Percentiles rank a stretch among this genome's conserved stretches.
These are phyloP conservation scores for Sisor rabdophorus DNA, from an alignment of 2,113 vertebrate genomes.

Conservation along the genomic window DNA sequence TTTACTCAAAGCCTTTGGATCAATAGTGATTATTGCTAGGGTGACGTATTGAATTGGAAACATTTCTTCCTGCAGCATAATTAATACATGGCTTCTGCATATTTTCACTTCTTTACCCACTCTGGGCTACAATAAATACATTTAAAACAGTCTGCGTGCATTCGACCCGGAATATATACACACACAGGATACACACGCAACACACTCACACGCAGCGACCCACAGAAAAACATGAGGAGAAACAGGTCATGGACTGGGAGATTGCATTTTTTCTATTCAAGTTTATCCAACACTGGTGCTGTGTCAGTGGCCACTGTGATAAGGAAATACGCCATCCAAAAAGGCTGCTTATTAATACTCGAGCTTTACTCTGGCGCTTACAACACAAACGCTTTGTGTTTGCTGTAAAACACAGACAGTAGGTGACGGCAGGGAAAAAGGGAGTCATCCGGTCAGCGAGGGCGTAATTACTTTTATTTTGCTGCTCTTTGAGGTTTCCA, in stretches of 20 bases:
- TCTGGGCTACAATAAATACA: conserved; percentile 81
- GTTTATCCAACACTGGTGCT: conserved; percentile 42
- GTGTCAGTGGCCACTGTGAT: conserved; percentile 15
- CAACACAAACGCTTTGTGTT: conserved; percentile 1
- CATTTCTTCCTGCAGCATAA: conserved; percentile 71
- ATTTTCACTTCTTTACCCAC: conserved; percentile 67
- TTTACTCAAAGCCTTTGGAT: conserved; percentile 93
- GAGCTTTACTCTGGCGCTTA: conserved; percentile 1
- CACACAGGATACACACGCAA: conserved; percentile 47
- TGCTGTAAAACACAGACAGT: background rate
- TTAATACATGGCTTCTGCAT: conserved; percentile 84
- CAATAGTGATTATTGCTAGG: conserved; percentile 85
- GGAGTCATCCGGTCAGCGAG: conserved; percentile 23
- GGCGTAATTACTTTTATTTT: conserved; percentile 20
- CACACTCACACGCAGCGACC: conserved; percentile 35
- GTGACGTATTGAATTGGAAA: conserved; percentile 42
- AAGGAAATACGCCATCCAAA: conserved; percentile 5
- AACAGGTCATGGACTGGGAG: conserved; percentile 46
- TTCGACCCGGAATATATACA: conserved; percentile 57
- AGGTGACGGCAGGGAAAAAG: background rate
- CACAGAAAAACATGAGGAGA: conserved; percentile 45
- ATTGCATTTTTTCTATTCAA: conserved; percentile 50
- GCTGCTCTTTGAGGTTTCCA: conserved; percentile 63
- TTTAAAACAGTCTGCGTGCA: conserved; percentile 68
- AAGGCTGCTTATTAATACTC: conserved; percentile 20